phyloP scores from a whole-genome alignment of 2,113 vertebrate species.

The Pterocles gutturalis region DNA sequence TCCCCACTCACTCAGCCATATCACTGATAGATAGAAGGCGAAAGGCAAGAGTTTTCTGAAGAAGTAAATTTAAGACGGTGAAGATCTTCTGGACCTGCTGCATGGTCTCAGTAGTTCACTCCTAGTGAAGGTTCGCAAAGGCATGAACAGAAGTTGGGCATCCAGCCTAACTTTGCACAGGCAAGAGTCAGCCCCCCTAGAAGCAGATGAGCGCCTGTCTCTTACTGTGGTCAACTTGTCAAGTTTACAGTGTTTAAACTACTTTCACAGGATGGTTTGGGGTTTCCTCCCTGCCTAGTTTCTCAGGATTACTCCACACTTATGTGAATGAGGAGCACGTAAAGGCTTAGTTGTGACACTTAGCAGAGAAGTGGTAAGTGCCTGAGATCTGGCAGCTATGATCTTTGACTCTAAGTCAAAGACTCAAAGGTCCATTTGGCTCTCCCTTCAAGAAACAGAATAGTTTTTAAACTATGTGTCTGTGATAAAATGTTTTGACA shows the following conservation, averaged over 20 bases:
- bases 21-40: background rate
- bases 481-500: background rate
- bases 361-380: background rate
- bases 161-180: background rate
- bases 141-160: background rate
- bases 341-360: background rate
- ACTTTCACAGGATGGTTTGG: background rate
- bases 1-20: background rate
- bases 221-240: rapidly evolving
- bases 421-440: background rate
- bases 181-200: background rate
- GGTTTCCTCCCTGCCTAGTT: background rate
- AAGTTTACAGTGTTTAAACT: background rate
- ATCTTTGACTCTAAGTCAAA: background rate
- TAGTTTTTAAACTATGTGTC: background rate
- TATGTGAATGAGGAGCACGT: background rate
- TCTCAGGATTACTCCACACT: background rate
- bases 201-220: background rate
- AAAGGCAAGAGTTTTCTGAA: background rate
- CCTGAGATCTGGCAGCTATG: background rate
- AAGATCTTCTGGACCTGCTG: background rate
- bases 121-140: background rate
- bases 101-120: background rate
- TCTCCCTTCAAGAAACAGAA: background rate
- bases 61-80: background rate